phyloP scores from a whole-genome alignment of 2,888 invertebrate genomes.

The Endotricha flammealis region DNA sequence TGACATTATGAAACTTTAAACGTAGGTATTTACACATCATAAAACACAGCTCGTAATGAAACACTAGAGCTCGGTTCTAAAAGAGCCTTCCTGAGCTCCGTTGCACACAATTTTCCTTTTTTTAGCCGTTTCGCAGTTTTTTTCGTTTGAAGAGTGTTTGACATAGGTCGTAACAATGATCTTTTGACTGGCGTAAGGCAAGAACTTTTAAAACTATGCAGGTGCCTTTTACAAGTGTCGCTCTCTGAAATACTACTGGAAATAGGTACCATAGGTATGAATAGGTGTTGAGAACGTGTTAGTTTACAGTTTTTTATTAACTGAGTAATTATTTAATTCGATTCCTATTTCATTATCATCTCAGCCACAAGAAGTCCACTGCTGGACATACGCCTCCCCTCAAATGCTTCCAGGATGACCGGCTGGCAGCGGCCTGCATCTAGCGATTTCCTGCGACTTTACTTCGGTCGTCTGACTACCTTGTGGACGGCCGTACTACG shows the following conservation, averaged over 20 bases:
- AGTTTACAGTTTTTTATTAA: too few relatives aligned
- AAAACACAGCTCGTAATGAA: slow-evolving; percentile 3
- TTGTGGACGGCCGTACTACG: too few relatives aligned
- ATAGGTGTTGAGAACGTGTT: not conserved
- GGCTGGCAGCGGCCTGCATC: too few relatives aligned
- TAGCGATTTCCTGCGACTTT: too few relatives aligned
- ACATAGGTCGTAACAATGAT: slow-evolving; percentile 56
- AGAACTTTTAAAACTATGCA: slow-evolving; percentile 38
- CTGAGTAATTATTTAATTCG: too few relatives aligned
- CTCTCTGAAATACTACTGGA: slow-evolving; percentile 40
- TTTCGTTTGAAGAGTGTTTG: slow-evolving; percentile 45
- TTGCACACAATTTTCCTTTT: slow-evolving; percentile 1
- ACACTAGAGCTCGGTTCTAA: slow-evolving; percentile 4
- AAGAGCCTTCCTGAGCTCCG: not conserved
- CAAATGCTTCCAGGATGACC: too few relatives aligned
- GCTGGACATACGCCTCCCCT: too few relatives aligned
- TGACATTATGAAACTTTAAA: not conserved
- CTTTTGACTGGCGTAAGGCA: slow-evolving; percentile 54
- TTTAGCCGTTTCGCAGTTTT: slow-evolving; percentile 10
- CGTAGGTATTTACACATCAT: not conserved
- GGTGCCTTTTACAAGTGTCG: slow-evolving; percentile 32
- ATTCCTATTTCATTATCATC: too few relatives aligned
- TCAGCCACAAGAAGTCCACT: too few relatives aligned
- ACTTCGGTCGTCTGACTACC: too few relatives aligned
- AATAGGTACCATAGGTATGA: too few relatives aligned